Evolutionary conservation across 2,797 vertebrate genomes (phyloP), one percentile per base, ranked within the genome.

Genomic region (Cyprinodon diabolis): DNA sequence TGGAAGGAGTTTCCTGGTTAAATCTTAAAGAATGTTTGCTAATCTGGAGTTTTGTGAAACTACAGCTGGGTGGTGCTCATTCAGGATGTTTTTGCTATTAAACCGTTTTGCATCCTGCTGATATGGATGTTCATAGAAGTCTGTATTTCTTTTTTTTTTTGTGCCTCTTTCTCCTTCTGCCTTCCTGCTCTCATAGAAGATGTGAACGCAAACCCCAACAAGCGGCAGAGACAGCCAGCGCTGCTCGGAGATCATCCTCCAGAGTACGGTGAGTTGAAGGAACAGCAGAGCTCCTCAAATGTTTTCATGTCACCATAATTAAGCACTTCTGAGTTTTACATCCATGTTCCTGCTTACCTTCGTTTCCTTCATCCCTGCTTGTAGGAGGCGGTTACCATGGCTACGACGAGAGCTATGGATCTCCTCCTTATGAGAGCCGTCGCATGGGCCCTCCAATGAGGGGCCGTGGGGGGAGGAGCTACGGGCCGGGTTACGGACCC

Each of bases 241-340:
- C 95, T 98, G 77, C 94, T 98, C 60, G 97, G 97, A 68, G 97
- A 98, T 84, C 97, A 98, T 84, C 97, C 97, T 15, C 95, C 97
- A 45, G 97, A 98, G 91, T 98, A 97, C 60, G 96, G 97, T 98
- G 91, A 96, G 95, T 69, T 77, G 6, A 1, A 43, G 5, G 7
- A 8, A 43, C 40, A 14, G 48, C 13, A 13, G 48, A 49, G 48
- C 4, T 4, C 48, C 14, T 13, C 14, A 12, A 15, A 49, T 2
- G 48, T 12, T 12, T 11, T 49, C 3, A 12, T 49, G 11, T 2
- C 12, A 1, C 55, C 10, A 23, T 25, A 23, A 7, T 56, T 23
- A 19, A 56, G 3, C 11, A 10, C 0, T 21, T n/a, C 23, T 56
- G n/a, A 2, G 4, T 62, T 17, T 63, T 14, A n/a, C 23, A 35